A percentile compares a stretch with the other conserved stretches of the same genome.
Evolutionary conservation across 2,888 invertebrate genomes (phyloP).

Genomic region (Dryobotodes eremita): DNA sequence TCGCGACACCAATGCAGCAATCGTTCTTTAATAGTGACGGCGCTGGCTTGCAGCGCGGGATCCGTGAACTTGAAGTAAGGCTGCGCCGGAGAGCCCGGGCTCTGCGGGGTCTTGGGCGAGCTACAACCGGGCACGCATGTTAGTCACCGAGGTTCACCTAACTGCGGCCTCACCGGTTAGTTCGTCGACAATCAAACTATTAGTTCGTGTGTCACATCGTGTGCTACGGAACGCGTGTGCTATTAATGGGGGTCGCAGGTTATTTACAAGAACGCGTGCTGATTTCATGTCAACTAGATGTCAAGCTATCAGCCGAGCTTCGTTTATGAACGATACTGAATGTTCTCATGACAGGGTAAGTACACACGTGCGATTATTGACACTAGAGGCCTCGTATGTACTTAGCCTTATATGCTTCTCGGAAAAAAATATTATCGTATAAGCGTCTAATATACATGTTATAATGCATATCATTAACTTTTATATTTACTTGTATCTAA

Average conservation of each 20-base stretch:
- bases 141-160: slow-evolving; percentile 76
- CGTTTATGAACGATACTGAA: slow-evolving; percentile 60
- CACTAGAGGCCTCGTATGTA: slow-evolving; percentile 66
- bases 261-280: slow-evolving; percentile 77
- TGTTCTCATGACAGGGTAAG: slow-evolving; percentile 53
- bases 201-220: slow-evolving; percentile 74
- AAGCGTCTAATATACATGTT: slow-evolving; percentile 84
- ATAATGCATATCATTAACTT: slow-evolving; percentile 79
- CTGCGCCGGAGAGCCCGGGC: slow-evolving; percentile 92
- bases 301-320: slow-evolving; percentile 66
- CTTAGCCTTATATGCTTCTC: slow-evolving; percentile 68
- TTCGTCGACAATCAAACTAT: slow-evolving; percentile 67
- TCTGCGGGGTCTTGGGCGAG: slow-evolving; percentile 93
- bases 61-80: slow-evolving; percentile 98
- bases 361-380: slow-evolving; percentile 60
- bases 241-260: slow-evolving; percentile 75
- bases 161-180: slow-evolving; percentile 66
- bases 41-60: slow-evolving; percentile 97
- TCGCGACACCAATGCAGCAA: slow-evolving; percentile 99
- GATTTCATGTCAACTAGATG: slow-evolving; percentile 66
- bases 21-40: slow-evolving; percentile 98
- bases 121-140: slow-evolving; percentile 91
- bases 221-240: slow-evolving; percentile 76
- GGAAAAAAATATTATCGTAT: slow-evolving; percentile 65
- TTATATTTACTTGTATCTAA: slow-evolving; percentile 86